These are phyloP conservation scores for Spilarctia lutea DNA, from an alignment of 2,888 invertebrate genomes.

Conservation along the genomic window DNA sequence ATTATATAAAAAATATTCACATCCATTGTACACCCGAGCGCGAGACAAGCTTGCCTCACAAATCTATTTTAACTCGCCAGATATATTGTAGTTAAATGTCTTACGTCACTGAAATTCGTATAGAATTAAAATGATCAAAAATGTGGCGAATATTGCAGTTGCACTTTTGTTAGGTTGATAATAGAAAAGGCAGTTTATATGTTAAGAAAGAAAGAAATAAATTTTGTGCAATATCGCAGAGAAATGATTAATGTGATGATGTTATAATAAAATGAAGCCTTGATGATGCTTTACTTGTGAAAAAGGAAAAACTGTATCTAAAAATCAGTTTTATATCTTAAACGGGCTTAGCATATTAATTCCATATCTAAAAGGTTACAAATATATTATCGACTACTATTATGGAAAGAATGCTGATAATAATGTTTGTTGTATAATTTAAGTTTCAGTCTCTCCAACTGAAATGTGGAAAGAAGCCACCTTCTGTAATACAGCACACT, in stretches of 20 bases:
- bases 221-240: too few species aligned
- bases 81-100: background rate
- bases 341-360: background rate
- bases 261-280: too few species aligned
- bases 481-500: too few species aligned
- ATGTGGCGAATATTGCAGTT: background rate
- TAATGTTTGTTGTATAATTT: background rate
- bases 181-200: background rate
- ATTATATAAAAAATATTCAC: slow-evolving; percentile 47
- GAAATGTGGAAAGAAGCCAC: background rate
- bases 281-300: too few species aligned
- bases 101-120: background rate
- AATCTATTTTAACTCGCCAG: background rate
- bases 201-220: background rate
- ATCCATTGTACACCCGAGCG: slow-evolving; percentile 37
- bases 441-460: background rate
- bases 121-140: background rate
- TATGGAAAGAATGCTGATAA: background rate
- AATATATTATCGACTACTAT: too few species aligned
- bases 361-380: background rate
- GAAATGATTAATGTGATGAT: too few species aligned
- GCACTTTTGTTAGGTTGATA: background rate
- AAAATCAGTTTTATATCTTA: too few species aligned
- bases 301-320: too few species aligned
- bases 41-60: slow-evolving; percentile 2